These are phyloP conservation scores for Tiliqua scincoides DNA, from an alignment of 2,113 vertebrate genomes.

Conservation along the genomic window DNA sequence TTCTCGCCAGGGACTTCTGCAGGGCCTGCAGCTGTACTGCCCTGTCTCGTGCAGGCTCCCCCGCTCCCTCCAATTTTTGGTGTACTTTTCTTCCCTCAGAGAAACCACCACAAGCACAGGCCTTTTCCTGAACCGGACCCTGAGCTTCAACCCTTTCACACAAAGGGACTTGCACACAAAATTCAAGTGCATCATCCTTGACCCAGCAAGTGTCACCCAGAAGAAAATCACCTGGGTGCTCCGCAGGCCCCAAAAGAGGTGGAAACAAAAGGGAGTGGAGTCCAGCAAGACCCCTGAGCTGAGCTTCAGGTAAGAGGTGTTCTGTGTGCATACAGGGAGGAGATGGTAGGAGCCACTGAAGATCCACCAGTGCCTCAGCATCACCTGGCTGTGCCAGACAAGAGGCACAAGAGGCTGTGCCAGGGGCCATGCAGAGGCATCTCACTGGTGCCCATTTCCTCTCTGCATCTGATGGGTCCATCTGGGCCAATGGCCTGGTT, in stretches of 20 bases:
- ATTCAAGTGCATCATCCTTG: slow-evolving; percentile 73
- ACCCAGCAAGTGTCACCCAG: slow-evolving; percentile 20
- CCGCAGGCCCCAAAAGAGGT: background rate
- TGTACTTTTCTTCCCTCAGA: background rate
- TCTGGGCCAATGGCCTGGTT: too few relatives aligned
- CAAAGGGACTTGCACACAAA: slow-evolving; percentile 53
- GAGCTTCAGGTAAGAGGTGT: background rate
- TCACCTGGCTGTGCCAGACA: background rate
- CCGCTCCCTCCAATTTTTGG: accelerated
- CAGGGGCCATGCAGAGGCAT: background rate
- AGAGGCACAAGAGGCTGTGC: background rate
- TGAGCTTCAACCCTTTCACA: slow-evolving; percentile 60
- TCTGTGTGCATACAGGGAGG: too few relatives aligned
- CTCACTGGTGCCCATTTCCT: background rate
- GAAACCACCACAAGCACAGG: accelerated
- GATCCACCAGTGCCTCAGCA: background rate
- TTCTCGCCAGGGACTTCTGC: too few relatives aligned
- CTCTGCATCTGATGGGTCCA: background rate
- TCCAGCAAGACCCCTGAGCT: background rate
- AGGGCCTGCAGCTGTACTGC: background rate
- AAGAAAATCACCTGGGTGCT: background rate
- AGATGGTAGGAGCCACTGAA: too few relatives aligned
- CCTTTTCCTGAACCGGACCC: slow-evolving; percentile 15
- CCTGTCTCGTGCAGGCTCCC: accelerated
- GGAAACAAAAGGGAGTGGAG: too few relatives aligned